Conservation (phyloP, 2,113 vertebrate species). For the Dicrurus megarhynchus region DNA sequence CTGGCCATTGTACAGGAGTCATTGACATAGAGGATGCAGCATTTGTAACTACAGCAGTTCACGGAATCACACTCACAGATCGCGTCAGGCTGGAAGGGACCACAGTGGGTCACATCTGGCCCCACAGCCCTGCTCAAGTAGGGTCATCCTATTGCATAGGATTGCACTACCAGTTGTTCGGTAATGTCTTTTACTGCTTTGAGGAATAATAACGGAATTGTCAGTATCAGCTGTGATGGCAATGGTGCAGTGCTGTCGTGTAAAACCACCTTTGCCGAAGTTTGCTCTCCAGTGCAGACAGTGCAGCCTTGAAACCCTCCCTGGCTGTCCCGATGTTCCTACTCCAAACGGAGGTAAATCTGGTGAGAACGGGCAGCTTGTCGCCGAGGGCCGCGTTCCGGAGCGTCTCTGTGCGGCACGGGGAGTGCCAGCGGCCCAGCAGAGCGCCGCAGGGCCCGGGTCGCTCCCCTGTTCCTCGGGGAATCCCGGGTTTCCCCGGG, state of each 20-base stretch:
- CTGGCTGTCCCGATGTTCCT: fast-evolving
- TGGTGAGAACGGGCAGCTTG: fast-evolving
- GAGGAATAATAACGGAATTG: background rate
- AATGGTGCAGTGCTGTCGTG: fast-evolving
- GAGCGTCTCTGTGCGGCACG: fast-evolving
- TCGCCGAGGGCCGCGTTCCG: fast-evolving
- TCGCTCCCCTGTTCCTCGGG: fast-evolving
- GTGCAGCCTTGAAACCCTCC: background rate
- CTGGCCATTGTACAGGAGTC: background rate
- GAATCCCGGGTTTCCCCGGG: background rate
- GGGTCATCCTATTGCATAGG: background rate
- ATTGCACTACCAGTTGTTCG: too few relatives aligned
- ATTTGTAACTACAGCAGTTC: background rate
- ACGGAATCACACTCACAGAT: too few relatives aligned
- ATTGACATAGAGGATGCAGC: background rate
- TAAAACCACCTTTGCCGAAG: background rate
- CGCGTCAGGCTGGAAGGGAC: background rate
- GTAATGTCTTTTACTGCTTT: background rate
- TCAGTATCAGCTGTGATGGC: background rate
- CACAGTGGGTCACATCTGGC: background rate
- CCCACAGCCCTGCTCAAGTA: too few relatives aligned
- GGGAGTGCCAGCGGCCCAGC: fast-evolving
- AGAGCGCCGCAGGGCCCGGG: fast-evolving
- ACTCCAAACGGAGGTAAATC: fast-evolving
- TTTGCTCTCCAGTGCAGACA: fast-evolving